Percentiles rank a stretch among this genome's conserved stretches.
Evolutionary conservation across 1,140 invertebrate genomes (phyloP).

Genomic region (Platyura marginata): DNA sequence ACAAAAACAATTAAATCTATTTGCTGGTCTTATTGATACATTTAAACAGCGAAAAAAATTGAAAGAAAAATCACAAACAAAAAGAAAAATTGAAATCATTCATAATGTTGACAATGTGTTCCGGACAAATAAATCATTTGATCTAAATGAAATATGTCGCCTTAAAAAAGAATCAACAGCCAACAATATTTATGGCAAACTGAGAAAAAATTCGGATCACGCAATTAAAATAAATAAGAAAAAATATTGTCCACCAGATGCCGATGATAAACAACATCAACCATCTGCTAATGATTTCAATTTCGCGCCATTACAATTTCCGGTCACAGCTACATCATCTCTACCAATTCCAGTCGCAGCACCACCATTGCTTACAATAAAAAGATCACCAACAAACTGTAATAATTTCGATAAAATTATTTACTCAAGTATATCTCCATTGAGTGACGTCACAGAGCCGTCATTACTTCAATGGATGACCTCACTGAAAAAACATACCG

Average conservation of each 20-base stretch:
- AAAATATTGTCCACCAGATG: neutral
- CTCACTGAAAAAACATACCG: neutral
- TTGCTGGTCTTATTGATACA: neutral
- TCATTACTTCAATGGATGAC: neutral
- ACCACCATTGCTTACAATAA: neutral
- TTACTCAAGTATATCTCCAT: neutral
- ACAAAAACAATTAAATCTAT: neutral
- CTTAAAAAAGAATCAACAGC: neutral
- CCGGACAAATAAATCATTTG: conserved; percentile 1
- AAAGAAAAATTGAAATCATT: conserved; percentile 1
- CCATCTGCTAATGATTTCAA: neutral
- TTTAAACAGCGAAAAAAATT: neutral
- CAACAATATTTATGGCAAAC: neutral
- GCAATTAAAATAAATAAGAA: neutral
- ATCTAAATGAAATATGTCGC: conserved; percentile 1
- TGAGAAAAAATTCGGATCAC: neutral
- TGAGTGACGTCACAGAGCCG: neutral
- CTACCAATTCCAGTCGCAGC: neutral
- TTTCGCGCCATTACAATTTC: neutral
- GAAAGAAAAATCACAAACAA: neutral
- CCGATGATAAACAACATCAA: neutral
- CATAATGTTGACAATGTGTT: neutral
- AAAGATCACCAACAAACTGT: neutral
- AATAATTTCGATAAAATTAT: neutral
- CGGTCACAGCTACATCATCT: neutral